Percentiles rank a stretch among this genome's conserved stretches.
Evolutionary conservation across 2,888 invertebrate genomes (phyloP).

Genomic region (Alsophila aescularia): DNA sequence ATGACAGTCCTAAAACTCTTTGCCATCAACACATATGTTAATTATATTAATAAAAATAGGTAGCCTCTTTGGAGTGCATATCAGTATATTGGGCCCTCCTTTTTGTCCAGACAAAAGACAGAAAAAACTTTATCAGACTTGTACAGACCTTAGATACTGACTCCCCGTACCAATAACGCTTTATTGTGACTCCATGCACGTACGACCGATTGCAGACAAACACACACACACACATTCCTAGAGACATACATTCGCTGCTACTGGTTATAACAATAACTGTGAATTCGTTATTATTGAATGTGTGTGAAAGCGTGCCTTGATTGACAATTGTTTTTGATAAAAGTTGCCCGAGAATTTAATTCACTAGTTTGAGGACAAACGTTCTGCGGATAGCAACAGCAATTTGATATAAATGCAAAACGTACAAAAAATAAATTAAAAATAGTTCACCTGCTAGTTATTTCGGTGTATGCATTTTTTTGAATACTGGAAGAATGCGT

Average conservation of each 20-base stretch:
- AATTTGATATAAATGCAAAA: background rate
- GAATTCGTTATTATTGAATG: slow-evolving; percentile 35
- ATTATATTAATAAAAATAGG: too few species aligned
- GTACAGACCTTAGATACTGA: slow-evolving; percentile 3
- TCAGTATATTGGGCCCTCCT: too few species aligned
- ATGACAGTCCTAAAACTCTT: too few species aligned
- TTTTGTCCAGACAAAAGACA: too few species aligned
- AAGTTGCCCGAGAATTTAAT: background rate
- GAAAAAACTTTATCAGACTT: background rate
- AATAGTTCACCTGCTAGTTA: too few species aligned
- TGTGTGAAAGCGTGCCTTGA: slow-evolving; percentile 29
- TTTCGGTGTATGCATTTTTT: too few species aligned
- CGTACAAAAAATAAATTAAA: too few species aligned
- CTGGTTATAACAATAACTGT: slow-evolving; percentile 42
- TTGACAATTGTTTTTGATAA: slow-evolving; percentile 6
- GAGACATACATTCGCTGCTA: slow-evolving; percentile 55
- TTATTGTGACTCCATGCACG: slow-evolving; percentile 72
- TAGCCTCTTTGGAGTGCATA: too few species aligned
- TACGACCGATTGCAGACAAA: slow-evolving; percentile 75
- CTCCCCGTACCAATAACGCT: background rate
- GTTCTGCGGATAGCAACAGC: too few species aligned
- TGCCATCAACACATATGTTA: too few species aligned
- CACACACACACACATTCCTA: slow-evolving; percentile 55
- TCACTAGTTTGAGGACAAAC: background rate
- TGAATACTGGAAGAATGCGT: too few species aligned